Evolutionary conservation across 2,797 vertebrate species (phyloP).

Genomic region (Silurus lanzhouensis): DNA sequence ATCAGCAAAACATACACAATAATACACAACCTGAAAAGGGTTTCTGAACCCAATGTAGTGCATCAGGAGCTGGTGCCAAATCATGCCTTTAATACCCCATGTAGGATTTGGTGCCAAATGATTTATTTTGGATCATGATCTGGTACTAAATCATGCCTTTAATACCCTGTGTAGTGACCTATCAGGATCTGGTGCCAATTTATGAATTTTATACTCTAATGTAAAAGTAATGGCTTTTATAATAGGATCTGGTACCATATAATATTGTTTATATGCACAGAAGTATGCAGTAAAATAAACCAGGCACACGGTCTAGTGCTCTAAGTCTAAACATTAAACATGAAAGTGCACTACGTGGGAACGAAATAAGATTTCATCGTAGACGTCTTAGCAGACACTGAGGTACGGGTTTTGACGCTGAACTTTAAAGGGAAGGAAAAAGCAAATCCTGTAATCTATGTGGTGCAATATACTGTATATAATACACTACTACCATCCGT

Average conservation of each 20-base stretch:
- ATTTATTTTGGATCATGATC: no score
- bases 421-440: background rate
- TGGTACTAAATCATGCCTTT: no score
- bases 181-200: no score
- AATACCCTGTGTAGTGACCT: background rate
- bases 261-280: no score
- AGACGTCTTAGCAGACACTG: background rate
- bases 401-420: background rate
- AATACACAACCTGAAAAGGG: background rate
- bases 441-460: background rate
- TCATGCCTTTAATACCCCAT: background rate
- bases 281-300: background rate
- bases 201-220: no score
- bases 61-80: no score
- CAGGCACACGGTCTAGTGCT: background rate
- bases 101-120: background rate
- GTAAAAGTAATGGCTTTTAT: no score
- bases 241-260: no score
- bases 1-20: constrained; percentile 33
- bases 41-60: background rate
- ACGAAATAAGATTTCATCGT: background rate
- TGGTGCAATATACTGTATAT: background rate
- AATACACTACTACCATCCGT: no score
- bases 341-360: background rate
- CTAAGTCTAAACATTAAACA: background rate